Conservation (phyloP, 2,797 vertebrate species). For the Tenualosa ilisha region DNA sequence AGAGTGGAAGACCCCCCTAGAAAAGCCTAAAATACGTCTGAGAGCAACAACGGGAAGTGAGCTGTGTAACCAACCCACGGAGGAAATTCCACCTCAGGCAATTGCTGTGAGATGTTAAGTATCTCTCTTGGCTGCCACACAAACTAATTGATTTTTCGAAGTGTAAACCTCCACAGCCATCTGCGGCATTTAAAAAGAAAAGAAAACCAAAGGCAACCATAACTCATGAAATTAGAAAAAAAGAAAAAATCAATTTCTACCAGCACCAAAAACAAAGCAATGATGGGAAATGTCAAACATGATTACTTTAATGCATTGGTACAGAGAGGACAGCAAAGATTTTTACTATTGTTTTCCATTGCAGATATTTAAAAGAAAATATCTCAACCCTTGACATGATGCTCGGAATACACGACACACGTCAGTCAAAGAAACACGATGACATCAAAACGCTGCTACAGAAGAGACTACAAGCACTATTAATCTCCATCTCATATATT, state of each 20-base stretch:
- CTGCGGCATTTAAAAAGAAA: background rate
- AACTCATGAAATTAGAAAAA: background rate
- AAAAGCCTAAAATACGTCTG: constrained; percentile 70
- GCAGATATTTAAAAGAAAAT: background rate
- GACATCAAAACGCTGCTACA: too few species aligned
- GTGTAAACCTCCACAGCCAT: constrained; percentile 52
- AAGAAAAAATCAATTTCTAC: background rate
- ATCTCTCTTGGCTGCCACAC: constrained; percentile 66
- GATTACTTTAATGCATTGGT: background rate
- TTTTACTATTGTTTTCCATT: background rate
- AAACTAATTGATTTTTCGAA: constrained; percentile 59
- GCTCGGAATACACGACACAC: background rate
- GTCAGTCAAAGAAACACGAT: background rate
- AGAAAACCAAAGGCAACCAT: background rate
- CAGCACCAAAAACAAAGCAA: background rate
- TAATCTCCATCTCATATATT: too few species aligned
- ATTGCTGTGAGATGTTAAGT: constrained; percentile 64
- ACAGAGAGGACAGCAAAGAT: background rate
- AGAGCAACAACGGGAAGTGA: constrained; percentile 66
- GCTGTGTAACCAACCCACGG: constrained; percentile 67
- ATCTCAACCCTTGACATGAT: background rate
- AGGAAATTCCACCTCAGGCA: constrained; percentile 69
- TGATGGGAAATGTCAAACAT: background rate
- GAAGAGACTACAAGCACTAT: too few species aligned
- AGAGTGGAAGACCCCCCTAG: constrained; percentile 7